These are phyloP conservation scores for Cyclura pinguis DNA, from an alignment of 2,797 vertebrate species.

Conservation along the genomic window DNA sequence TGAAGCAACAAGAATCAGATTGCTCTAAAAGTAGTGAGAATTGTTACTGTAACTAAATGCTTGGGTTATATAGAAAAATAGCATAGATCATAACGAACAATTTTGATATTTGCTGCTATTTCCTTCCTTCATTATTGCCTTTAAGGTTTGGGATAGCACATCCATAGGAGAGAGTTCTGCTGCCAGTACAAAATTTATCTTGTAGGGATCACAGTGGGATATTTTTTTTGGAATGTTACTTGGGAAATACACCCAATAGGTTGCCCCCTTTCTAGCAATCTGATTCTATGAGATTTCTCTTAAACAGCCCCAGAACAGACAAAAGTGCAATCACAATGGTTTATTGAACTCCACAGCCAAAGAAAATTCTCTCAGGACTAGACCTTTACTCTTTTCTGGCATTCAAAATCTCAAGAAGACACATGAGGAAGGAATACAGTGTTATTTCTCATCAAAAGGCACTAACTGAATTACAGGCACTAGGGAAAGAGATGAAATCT, in stretches of 20 bases:
- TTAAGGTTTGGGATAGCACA: not conserved
- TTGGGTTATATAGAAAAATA: not conserved
- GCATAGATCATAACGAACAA: not conserved
- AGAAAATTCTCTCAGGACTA: conserved; percentile 38
- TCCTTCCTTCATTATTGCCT: not conserved
- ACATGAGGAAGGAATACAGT: conserved; percentile 46
- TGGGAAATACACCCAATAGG: not conserved
- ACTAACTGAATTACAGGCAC: conserved; percentile 55
- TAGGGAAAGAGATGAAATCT: conserved; percentile 34
- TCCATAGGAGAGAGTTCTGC: not conserved
- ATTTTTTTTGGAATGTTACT: not conserved
- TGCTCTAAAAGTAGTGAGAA: not conserved
- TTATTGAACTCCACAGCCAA: conserved; percentile 49
- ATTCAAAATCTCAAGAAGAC: conserved; percentile 48
- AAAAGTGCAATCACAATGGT: conserved; percentile 51
- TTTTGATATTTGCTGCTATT: not conserved
- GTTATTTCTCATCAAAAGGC: conserved; percentile 45
- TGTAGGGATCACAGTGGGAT: not conserved
- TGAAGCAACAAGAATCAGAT: not conserved
- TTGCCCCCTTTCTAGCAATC: not conserved
- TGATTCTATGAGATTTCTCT: conserved; percentile 1
- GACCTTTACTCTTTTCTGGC: conserved; percentile 50
- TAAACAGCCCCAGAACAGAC: conserved; percentile 21
- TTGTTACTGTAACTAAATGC: not conserved
- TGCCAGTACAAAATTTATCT: not conserved